Evolutionary conservation across 2,797 vertebrate species (phyloP), one percentile per base, ranked within the genome.

Genomic region (Characodon lateralis): DNA sequence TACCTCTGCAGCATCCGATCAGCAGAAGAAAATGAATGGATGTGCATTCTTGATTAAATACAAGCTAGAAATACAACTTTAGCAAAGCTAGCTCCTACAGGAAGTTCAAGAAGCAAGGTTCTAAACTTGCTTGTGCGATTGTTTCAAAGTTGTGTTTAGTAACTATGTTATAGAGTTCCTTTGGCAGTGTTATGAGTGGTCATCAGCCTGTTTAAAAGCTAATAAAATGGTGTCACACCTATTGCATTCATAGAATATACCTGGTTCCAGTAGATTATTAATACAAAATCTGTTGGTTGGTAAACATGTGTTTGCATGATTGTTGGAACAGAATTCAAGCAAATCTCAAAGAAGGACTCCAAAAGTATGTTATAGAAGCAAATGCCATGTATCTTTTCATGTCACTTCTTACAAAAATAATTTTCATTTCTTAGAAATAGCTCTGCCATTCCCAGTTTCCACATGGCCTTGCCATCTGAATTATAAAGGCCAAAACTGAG

Each of bases 401-500:
- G 46, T 26, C 41, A 46, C 43, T 70, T 70, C 24, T 70, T 48
- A 48, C 24, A 16, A 70, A 70, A 70, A n/a, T 41, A 70, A 70
- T 70, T 48, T 48, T 48, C 13, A 48, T 2, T 74, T 28, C 24
- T 41, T 0, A 26, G n/a, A 51, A 28, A 71, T 2, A 39, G 7
- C 13, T 10, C 12, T 50, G 22, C 31, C 56, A 77, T 72, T 72
- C 53, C 59, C 5, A 46, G 28, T 73, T 12, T 78, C 41, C 22
- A 35, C 16, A 74, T 26, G 24, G 46, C 43, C 20, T 35, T 68
- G 22, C 12, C 12, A 8, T 12, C 16, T 5, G 35, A 53, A 28
- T 55, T 79, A 76, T 10, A 59, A n/a, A 72, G 35, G 46, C 46
- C 53, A 58, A 69, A 58, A 66, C 28, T 59, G 12, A 76, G 3